These are phyloP conservation scores for Cordilura impudica DNA, from an alignment of 2,888 invertebrate species.

Conservation along the genomic window DNA sequence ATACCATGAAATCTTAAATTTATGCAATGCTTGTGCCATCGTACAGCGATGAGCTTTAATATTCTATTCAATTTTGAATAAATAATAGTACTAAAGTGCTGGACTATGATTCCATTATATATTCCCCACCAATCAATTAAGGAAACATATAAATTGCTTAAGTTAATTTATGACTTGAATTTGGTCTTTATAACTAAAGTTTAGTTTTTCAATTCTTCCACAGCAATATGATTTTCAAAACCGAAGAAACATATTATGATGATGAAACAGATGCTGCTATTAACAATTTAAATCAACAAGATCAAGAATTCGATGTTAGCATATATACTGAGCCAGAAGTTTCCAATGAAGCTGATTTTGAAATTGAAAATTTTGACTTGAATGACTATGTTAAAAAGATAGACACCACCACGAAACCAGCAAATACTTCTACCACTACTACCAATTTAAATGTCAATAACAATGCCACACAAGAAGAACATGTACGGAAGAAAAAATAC, in stretches of 20 bases:
- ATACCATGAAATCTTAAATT: no score
- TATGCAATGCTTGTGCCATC: no score
- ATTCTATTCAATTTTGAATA: no score
- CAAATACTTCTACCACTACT: neutral
- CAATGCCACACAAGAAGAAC: neutral
- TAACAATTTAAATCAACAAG: constrained; percentile 10
- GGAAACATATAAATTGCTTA: no score
- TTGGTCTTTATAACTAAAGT: no score
- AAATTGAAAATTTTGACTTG: constrained; percentile 58
- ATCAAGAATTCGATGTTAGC: constrained; percentile 17
- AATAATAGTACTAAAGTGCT: no score
- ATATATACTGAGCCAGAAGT: constrained; percentile 30
- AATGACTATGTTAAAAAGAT: constrained; percentile 57
- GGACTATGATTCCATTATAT: no score
- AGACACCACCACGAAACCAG: constrained; percentile 12
- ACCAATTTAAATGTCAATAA: neutral
- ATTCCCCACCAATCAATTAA: no score
- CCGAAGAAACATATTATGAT: constrained; percentile 41
- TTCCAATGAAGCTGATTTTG: constrained; percentile 52
- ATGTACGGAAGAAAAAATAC: constrained; percentile 46
- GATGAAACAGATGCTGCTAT: constrained; percentile 31
- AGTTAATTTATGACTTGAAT: no score
- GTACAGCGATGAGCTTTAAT: no score
- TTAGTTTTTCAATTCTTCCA: neutral
- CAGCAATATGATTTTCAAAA: constrained; percentile 36